Base-by-base conservation (phyloP, 30 jellyfish, hydroid and myxozoan genomes). In the Pelagia noctiluca region DNA sequence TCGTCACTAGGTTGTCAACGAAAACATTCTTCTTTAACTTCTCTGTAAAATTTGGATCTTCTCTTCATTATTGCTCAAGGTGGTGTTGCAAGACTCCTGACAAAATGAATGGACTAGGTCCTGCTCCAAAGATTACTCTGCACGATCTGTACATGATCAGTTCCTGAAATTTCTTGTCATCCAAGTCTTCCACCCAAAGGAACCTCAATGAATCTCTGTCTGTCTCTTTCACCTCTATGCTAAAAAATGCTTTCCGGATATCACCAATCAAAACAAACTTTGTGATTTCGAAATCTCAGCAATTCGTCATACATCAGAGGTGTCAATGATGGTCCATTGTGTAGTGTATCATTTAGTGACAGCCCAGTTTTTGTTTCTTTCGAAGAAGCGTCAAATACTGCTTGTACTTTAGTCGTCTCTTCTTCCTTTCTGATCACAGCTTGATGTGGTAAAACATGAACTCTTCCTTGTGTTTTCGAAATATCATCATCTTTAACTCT, bases 361-460 rank as follows among this genome's bases (percentile, higher is more conserved):
- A 66, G 26, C 22, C 79, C 22, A 66, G 19, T 66, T 34, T 0
- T 24, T 24, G 28, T 66, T 19, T 66, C 79, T 19, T 66, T 66
- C 35, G 79, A 28, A 1, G 79, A 66, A 1, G 79, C 79, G 60
- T 66, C 79, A 26, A 11, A 66, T 2, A 66, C 79, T 1, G 30
- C 29, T 66, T 60, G 22, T 11, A 66, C 79, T 2, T 24, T 66
- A 3, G 79, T 66, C 30, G 57, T 66, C 29, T 66, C 79, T 66
- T 53, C 79, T 30, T 66, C 79, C 79, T 66, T 66, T 19, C 79
- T 18, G 1, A 66, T 25, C 3, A 66, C 79, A 16, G 79, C 79
- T 0, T 66, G 79, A 66, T 66, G 79, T 26, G 79, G 79, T 32
- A 66, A 30, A n/a, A 24, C 10, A 3, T 28, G 18, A 29, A 66